Evolutionary conservation across 2,113 vertebrate species (phyloP), one percentile per base, ranked within the genome.

Genomic region (Heterocephalus glaber): DNA sequence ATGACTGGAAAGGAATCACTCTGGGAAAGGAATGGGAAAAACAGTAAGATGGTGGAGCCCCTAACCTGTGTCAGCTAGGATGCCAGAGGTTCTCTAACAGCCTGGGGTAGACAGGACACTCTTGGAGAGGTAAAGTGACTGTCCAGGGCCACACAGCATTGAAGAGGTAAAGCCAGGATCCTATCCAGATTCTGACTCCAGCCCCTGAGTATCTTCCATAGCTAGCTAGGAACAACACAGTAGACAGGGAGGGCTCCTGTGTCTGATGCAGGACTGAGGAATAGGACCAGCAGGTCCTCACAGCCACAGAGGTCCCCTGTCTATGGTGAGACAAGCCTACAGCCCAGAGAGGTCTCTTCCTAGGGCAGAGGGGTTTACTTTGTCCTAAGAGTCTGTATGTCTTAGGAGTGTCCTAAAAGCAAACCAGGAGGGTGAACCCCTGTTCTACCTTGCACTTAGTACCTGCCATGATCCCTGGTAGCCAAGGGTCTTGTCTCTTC

Each of bases 141-240:
- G 0, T 44, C 49, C 74, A 87, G 44, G n/a, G 68, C 76, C 54
- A 84, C 52, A 84, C 1, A 80, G 72, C 79, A 60, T 12, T 49
- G 90, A n/a, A 38, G 3, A 44, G 44, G 54, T 22, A 58, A 47
- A 77, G 38, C 77, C 54, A 92, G 92, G 33, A 83, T 30, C 72
- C 52, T 13, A 26, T 30, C n/a, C 13, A 38, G 47, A 58, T 5
- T 20, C 60, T 81, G 20, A 17, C 7, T 44, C 11, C 47, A 35
- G 79, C 9, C 5, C 4, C 13, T 10, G 35, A 0, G 1, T 6
- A 9, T 30, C 86, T 76, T 90, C 33, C 0, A 0, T 24, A 41
- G 47, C 56, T 41, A 74, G 38, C 54, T 2, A 13, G 70, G 54
- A 58, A 68, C 2, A 10, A 26, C 1, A 5, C 11, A 0, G 52